Conservation (phyloP, 2,888 invertebrate genomes). For the Drosophila siamana region DNA sequence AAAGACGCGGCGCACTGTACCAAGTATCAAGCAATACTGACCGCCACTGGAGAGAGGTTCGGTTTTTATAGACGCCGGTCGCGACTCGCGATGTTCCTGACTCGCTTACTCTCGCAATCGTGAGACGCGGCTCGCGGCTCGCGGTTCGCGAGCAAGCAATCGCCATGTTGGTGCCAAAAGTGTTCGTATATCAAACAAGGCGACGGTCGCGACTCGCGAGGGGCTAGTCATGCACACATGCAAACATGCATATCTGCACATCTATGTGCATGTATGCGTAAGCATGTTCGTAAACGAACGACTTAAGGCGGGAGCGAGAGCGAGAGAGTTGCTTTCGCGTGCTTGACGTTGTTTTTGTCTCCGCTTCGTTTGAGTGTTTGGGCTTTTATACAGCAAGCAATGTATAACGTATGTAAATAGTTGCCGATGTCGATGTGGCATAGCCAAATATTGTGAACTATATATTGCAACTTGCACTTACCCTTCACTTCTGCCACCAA, state of each 20-base stretch:
- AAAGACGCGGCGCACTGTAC: slow-evolving; percentile 62
- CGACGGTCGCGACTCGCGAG: not conserved
- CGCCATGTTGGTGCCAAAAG: slow-evolving; percentile 39
- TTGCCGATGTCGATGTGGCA: slow-evolving; percentile 11
- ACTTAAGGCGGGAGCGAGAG: slow-evolving; percentile 34
- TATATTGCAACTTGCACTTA: slow-evolving; percentile 28
- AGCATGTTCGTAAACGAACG: slow-evolving; percentile 1
- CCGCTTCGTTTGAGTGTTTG: slow-evolving; percentile 1
- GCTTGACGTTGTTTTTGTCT: slow-evolving; percentile 39
- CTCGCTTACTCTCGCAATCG: not conserved
- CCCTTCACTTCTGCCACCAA: slow-evolving; percentile 48
- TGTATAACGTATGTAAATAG: slow-evolving; percentile 24
- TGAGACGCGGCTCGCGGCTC: slow-evolving; percentile 4
- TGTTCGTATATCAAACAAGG: slow-evolving; percentile 33
- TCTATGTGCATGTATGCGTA: not conserved
- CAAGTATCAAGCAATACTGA: slow-evolving; percentile 62
- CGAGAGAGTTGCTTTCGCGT: slow-evolving; percentile 30
- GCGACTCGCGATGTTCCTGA: not conserved
- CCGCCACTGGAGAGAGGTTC: slow-evolving; percentile 34
- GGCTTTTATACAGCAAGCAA: slow-evolving; percentile 19
- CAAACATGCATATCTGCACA: not conserved
- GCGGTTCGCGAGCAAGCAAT: slow-evolving; percentile 10
- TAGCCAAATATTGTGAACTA: slow-evolving; percentile 27
- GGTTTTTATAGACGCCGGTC: slow-evolving; percentile 61
- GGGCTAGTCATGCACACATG: slow-evolving; percentile 5